Evolutionary conservation across 2,113 vertebrate species (phyloP).

Genomic region (Rattus rattus): DNA sequence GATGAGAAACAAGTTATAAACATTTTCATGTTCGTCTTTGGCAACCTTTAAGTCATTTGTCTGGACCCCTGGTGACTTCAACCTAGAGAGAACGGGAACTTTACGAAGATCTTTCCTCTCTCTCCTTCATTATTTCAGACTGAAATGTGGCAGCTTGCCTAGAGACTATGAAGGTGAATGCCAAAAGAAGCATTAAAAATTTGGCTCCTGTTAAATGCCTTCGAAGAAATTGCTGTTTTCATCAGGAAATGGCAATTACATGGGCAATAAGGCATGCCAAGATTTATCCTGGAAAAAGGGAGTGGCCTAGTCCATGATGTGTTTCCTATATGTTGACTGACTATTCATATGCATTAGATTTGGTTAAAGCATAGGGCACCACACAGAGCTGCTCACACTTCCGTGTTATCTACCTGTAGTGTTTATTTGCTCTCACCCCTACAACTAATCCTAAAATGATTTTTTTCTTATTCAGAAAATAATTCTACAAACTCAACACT

Average conservation of each 20-base stretch:
- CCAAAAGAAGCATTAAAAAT: constrained; percentile 68
- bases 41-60: constrained; percentile 57
- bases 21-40: constrained; percentile 36
- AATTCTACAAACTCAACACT: neutral
- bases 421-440: neutral
- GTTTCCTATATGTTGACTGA: constrained; percentile 2
- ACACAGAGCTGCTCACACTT: neutral
- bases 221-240: constrained; percentile 79
- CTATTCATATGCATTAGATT: neutral
- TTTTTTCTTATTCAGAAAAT: neutral
- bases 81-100: constrained; percentile 51
- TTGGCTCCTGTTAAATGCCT: constrained; percentile 74
- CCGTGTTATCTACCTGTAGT: neutral
- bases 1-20: neutral
- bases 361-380: neutral
- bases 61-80: constrained; percentile 40
- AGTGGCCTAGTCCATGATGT: neutral
- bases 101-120: constrained; percentile 33
- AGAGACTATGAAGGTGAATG: constrained; percentile 39
- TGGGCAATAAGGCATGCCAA: constrained; percentile 12
- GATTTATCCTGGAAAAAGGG: constrained; percentile 25
- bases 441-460: neutral
- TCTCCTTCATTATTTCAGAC: constrained; percentile 56
- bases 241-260: constrained; percentile 65
- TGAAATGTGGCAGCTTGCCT: constrained; percentile 73